phyloP scores from a whole-genome alignment of 1,140 invertebrate genomes.

The Lerema accius region DNA sequence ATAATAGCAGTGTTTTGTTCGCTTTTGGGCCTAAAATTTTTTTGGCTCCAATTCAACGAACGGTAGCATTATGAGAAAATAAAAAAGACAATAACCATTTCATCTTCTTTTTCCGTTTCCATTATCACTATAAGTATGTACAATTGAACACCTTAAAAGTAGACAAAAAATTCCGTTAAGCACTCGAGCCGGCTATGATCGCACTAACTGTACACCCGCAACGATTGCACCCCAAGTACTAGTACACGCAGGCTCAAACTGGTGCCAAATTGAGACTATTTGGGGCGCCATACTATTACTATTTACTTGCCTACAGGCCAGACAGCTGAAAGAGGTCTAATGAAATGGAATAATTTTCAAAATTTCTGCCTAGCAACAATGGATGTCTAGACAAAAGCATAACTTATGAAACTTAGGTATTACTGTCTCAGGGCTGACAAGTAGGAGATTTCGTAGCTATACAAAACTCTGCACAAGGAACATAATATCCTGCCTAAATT shows the following conservation, averaged over 20 bases:
- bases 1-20: slow-evolving; percentile 34
- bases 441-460: too few relatives aligned
- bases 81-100: slow-evolving; percentile 34
- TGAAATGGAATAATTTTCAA: not conserved
- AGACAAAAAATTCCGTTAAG: slow-evolving; percentile 10
- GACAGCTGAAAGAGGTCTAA: slow-evolving; percentile 3
- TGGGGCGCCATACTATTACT: slow-evolving; percentile 20
- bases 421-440: too few relatives aligned
- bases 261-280: slow-evolving; percentile 27
- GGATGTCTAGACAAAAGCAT: too few relatives aligned
- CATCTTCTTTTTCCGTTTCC: slow-evolving; percentile 30
- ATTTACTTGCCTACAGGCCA: slow-evolving; percentile 12
- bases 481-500: too few relatives aligned
- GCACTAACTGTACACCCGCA: slow-evolving; percentile 28
- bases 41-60: slow-evolving; percentile 29
- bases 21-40: slow-evolving; percentile 16
- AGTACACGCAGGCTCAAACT: slow-evolving; percentile 30
- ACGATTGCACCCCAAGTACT: slow-evolving; percentile 26
- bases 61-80: slow-evolving; percentile 27
- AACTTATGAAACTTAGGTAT: too few relatives aligned
- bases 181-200: slow-evolving; percentile 29
- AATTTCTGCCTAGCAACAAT: too few relatives aligned
- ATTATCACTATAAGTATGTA: slow-evolving; percentile 30
- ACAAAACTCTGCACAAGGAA: too few relatives aligned
- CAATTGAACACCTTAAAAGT: slow-evolving; percentile 19